Conservation (phyloP, 64 coral and sea anemone species). For the Stichodactyla helianthus region DNA sequence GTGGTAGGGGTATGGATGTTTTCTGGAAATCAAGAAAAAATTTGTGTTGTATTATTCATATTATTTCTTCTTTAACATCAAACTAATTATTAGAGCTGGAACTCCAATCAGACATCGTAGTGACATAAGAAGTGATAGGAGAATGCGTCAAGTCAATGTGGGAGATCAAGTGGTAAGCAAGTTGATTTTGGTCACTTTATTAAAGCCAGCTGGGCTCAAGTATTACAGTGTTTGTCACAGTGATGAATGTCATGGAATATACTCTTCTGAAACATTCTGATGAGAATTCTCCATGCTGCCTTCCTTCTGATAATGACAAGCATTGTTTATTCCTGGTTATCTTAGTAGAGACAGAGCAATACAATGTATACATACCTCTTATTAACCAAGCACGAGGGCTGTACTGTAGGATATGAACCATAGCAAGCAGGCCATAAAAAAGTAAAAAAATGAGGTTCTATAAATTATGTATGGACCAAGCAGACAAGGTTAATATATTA, state of each 20-base stretch:
- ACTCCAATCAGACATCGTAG: conserved; percentile 88
- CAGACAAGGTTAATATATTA: no score
- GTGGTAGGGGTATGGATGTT: no score
- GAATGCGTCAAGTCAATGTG: conserved; percentile 86
- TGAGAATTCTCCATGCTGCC: conserved; percentile 25
- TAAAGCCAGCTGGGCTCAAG: background rate
- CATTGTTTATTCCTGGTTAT: background rate
- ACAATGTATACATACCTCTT: no score
- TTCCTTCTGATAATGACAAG: background rate
- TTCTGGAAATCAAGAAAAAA: no score
- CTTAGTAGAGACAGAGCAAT: no score
- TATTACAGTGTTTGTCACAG: background rate
- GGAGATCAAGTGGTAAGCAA: conserved; percentile 29
- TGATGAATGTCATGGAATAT: conserved; percentile 21
- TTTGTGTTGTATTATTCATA: no score
- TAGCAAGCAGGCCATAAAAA: no score
- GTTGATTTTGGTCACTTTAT: background rate
- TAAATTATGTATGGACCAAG: no score
- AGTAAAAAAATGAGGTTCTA: no score
- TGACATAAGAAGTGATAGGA: conserved; percentile 88
- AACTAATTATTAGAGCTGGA: conserved; percentile 52
- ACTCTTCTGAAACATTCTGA: background rate
- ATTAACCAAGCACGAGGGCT: no score
- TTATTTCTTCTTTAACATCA: background rate
- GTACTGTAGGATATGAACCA: no score